Base-by-base conservation (phyloP, 2,888 invertebrate species). In the Monoplex corrugatus region DNA sequence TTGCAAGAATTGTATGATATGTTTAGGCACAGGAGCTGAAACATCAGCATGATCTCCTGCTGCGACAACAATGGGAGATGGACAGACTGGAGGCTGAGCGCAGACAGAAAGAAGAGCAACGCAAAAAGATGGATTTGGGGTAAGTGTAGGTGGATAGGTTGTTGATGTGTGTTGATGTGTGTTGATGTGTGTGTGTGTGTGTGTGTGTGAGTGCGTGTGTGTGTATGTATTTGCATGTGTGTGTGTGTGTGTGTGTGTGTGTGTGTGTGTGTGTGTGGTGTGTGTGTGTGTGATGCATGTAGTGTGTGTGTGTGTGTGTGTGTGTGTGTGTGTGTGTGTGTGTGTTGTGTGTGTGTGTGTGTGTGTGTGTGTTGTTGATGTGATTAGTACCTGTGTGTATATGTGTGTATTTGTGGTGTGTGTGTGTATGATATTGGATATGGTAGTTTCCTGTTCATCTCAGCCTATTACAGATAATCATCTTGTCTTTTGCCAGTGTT, bases 91-190 rank as follows among this genome's bases (percentile, higher is more conserved):
- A 95, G 83, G 94, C 93, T 57, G 90, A 94, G 45, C 91, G 95
- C 63, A 92, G 91, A 88, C 88, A 92, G 86, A 93, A 94, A 90
- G 95, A 96, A 85, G 91, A 92, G 28, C 92, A 92, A n/a, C 90
- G 94, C 35, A 93, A 93, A 89, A 95, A 95, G 88, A 92, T 94
- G 87, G 95, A 95, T 89, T 92, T 95, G 90, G 95, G 95, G 96
- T 96, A 90, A 89, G 92, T 1, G 78, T 63, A 28, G 16, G 23
- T 63, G 63, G 16, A 3, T 28, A 10, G 35, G n/a, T n/a, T n/a
- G 63, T 63, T 16, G 16, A 28, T 63, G 63, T 63, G 23, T 23
- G 23, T 63, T 16, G 3, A 28, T 16, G 63, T 8, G 8, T 63
- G 23, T 8, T 5, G 16, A 13, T 38, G 2, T 16, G 1, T 10